Evolutionary conservation across 2,888 invertebrate species (phyloP), one percentile per base, ranked within the genome.

Genomic region (Macaria liturata): DNA sequence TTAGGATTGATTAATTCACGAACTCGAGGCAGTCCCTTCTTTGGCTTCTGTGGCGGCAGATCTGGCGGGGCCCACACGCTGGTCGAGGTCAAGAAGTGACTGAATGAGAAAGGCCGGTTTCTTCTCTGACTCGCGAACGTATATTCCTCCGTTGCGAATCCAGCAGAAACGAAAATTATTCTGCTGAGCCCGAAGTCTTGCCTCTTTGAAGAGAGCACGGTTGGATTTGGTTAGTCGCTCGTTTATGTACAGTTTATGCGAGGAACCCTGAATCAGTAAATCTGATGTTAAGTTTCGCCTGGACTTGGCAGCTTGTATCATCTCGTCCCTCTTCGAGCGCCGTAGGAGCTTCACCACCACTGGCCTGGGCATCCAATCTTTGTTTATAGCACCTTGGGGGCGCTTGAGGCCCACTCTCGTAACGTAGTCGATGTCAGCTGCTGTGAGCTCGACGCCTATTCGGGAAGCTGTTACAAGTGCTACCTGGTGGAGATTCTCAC

Each of bases 161-260:
- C 48, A 48, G 39, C 48, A 48, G 39, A 30, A 48, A 8, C 48
- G 48, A 48, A 48, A 48, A n/a, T 48, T 48, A 39, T 48, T 37
- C 4, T 39, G 48, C 7, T 39, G 5, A 3, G 48, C 37, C 6
- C 48, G 48, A 3, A 3, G 6, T 30, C 48, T 37, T 4, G 37
- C 47, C 9, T 47, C 47, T 37, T 37, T 47, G 9, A 34, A 47
- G 1, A 47, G 37, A 9, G n/a, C 30, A 7, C 48, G 48, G 39
- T 48, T 48, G 7, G 39, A 7, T 7, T 48, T 48, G 3, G 48
- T 48, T n/a, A 48, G 9, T 30, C 37, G 9, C 32, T 48, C 48
- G 8, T 48, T 48, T 1, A 48, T 39, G 30, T 30, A 48, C 1
- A 48, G 37, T 30, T 48, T 37, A 7, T 48, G 9, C 1, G 37